A percentile compares a stretch with the other conserved stretches of the same genome.
These are phyloP conservation scores for Tachina lurida DNA, from an alignment of 2,888 invertebrate species.

Conservation along the genomic window DNA sequence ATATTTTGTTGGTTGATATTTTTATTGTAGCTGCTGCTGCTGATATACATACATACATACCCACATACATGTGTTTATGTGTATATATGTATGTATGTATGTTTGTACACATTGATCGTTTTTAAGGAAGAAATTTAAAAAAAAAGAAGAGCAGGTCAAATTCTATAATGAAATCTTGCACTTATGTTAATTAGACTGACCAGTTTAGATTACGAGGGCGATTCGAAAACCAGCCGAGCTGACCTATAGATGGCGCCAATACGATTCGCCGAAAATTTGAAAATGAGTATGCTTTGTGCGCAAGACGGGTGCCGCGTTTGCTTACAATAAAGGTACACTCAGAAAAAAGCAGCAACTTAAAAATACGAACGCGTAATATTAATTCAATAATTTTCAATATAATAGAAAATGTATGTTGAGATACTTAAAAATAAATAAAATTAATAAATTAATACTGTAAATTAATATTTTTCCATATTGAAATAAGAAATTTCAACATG, in stretches of 20 bases:
- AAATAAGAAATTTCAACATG: no score
- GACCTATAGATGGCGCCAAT: no score
- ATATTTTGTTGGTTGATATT: slow-evolving; percentile 57
- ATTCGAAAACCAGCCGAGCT: no score
- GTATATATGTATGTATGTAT: slow-evolving; percentile 3
- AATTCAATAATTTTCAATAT: no score
- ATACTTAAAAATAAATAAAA: no score
- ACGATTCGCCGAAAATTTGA: background rate
- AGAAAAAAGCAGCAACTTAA: no score
- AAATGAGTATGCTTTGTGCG: background rate
- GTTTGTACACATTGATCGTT: slow-evolving; percentile 50
- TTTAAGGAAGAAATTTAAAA: slow-evolving; percentile 49
- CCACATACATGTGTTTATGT: slow-evolving; percentile 16
- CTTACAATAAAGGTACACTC: no score
- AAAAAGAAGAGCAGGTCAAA: slow-evolving; percentile 63
- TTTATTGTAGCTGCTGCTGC: slow-evolving; percentile 41
- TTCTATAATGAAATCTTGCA: slow-evolving; percentile 55
- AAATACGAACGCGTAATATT: no score
- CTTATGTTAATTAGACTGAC: slow-evolving; percentile 53
- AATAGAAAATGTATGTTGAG: no score
- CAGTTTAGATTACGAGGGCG: slow-evolving; percentile 11
- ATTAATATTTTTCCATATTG: no score
- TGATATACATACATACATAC: background rate
- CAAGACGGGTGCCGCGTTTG: no score
- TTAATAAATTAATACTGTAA: no score